Evolutionary conservation across 1,140 invertebrate species (phyloP).

Genomic region (Drosophila pandora): DNA sequence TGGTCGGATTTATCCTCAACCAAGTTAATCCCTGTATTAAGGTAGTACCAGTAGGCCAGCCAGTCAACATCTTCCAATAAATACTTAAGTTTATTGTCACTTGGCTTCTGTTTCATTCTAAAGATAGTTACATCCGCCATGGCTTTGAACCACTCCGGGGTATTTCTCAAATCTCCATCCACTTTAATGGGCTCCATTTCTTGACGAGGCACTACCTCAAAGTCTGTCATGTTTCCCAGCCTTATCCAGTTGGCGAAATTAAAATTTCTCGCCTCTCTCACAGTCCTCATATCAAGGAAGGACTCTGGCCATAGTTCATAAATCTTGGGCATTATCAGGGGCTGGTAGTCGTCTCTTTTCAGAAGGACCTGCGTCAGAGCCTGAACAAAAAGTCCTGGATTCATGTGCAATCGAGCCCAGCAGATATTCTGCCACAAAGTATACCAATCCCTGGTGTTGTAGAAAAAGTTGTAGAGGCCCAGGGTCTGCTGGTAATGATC

Average conservation of each 20-base stretch:
- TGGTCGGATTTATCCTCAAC: slow-evolving; percentile 4
- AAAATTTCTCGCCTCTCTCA: slow-evolving; percentile 84
- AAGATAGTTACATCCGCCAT: slow-evolving; percentile 51
- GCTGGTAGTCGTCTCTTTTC: slow-evolving; percentile 86
- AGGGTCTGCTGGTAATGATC: slow-evolving; percentile 86
- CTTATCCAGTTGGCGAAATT: slow-evolving; percentile 48
- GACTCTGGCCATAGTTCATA: slow-evolving; percentile 89
- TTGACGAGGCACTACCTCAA: slow-evolving; percentile 21
- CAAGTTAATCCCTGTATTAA: slow-evolving; percentile 49
- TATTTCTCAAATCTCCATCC: slow-evolving; percentile 16
- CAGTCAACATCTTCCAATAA: slow-evolving; percentile 45
- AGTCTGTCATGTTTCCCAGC: not conserved
- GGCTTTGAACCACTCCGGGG: slow-evolving; percentile 37
- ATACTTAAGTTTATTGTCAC: not conserved
- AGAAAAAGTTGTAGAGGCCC: slow-evolving; percentile 87
- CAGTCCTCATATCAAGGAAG: slow-evolving; percentile 86
- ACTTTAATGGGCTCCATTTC: slow-evolving; percentile 14
- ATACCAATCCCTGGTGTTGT: slow-evolving; percentile 87
- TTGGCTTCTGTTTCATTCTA: not conserved
- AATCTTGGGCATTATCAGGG: slow-evolving; percentile 86
- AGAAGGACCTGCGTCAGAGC: slow-evolving; percentile 86
- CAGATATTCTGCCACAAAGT: slow-evolving; percentile 86
- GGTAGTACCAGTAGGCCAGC: slow-evolving; percentile 57
- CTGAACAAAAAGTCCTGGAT: slow-evolving; percentile 88
- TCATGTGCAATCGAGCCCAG: slow-evolving; percentile 87